These are phyloP conservation scores for Tragopan temminckii DNA, from an alignment of 2,797 vertebrate species.

Conservation along the genomic window DNA sequence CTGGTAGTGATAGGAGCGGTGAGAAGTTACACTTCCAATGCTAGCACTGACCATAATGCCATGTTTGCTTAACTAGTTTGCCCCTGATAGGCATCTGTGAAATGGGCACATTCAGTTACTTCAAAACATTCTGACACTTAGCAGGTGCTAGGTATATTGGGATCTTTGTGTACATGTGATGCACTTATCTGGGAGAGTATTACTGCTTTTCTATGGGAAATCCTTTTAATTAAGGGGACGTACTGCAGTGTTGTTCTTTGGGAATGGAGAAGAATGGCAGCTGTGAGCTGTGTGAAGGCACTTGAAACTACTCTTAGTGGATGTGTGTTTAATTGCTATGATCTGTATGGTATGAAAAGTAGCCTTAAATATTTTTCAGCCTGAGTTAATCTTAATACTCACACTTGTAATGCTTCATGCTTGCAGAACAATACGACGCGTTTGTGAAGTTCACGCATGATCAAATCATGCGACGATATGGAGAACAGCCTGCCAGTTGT, in stretches of 20 bases:
- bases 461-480: slow-evolving; percentile 98
- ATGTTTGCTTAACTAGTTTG: background rate
- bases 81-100: background rate
- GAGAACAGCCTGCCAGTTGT: slow-evolving; percentile 99
- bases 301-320: background rate
- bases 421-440: slow-evolving; percentile 96
- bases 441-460: slow-evolving; percentile 99
- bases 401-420: background rate
- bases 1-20: background rate
- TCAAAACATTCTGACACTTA: background rate
- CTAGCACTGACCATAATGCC: background rate
- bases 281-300: background rate
- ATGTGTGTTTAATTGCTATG: background rate
- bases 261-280: background rate
- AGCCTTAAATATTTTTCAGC: background rate
- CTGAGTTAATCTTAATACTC: background rate
- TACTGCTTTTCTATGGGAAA: background rate
- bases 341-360: background rate
- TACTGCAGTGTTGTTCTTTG: background rate
- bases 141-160: background rate
- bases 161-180: background rate
- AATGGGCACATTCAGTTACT: background rate
- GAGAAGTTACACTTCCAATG: background rate
- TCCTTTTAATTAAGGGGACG: background rate
- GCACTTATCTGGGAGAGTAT: background rate